These are phyloP conservation scores for Megaceryle torquata DNA, from an alignment of 2,113 vertebrate genomes.

Conservation along the genomic window DNA sequence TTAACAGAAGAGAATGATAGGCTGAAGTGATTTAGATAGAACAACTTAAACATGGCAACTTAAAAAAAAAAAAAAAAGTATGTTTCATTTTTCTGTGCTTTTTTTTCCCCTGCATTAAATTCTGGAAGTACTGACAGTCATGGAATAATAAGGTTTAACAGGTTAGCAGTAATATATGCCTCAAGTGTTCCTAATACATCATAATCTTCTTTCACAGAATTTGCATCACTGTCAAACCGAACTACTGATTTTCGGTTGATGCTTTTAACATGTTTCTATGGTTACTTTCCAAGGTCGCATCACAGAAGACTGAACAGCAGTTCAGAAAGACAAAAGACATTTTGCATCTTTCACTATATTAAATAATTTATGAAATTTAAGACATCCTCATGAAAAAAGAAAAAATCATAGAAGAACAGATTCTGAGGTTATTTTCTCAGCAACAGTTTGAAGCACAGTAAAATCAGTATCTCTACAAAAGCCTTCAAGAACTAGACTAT, in stretches of 20 bases:
- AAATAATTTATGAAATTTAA: constrained; percentile 71
- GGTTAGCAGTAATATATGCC: constrained; percentile 52
- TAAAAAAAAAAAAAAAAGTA: background rate
- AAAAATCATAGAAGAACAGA: constrained; percentile 1
- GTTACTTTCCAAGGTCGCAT: constrained; percentile 79
- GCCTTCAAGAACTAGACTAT: constrained; percentile 22
- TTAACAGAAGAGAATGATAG: constrained; percentile 13
- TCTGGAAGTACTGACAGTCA: constrained; percentile 16
- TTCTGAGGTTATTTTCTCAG: constrained; percentile 47
- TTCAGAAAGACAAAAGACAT: constrained; percentile 71
- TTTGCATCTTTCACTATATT: constrained; percentile 34
- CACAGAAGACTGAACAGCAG: constrained; percentile 54
- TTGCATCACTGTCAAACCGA: constrained; percentile 63
- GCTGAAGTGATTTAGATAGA: constrained; percentile 36
- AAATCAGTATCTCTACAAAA: constrained; percentile 49
- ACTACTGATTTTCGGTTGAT: constrained; percentile 52
- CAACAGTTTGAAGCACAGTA: constrained; percentile 31
- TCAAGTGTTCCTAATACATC: constrained; percentile 48
- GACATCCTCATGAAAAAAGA: background rate
- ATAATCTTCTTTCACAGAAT: constrained; percentile 58
- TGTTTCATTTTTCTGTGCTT: background rate
- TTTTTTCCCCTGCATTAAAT: background rate
- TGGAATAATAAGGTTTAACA: constrained; percentile 47
- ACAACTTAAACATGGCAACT: constrained; percentile 6
- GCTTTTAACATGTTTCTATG: constrained; percentile 80